Base-by-base conservation (phyloP, 2,797 vertebrate genomes). In the Melanogrammus aeglefinus region DNA sequence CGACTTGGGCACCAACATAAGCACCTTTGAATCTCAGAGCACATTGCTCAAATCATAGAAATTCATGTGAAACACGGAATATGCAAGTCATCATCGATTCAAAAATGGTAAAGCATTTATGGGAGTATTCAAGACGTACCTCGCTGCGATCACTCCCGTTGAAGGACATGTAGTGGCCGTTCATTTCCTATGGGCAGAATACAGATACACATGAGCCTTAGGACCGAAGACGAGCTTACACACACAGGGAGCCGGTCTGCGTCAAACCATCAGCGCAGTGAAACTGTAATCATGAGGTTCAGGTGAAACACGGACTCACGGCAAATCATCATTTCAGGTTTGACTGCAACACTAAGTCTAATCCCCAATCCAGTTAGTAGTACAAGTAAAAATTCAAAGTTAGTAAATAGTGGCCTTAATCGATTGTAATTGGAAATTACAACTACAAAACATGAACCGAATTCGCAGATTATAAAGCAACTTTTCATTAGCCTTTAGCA, bases 221-320 rank as follows among this genome's bases (percentile, higher is more conserved):
- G 8, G 57, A 6, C 57, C 3, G 4, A 24, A 18, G 6, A 21
- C 1, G 7, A 7, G 18, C 66, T 5, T 4, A 71, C 69, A 33
- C 69, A 33, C 70, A 21, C 72, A n/a, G 12, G 31, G 33, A 6
- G 14, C 16, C 18, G 18, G 31, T 3, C 9, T 36, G 21, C n/a
- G 35, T 24, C 73, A n/a, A 12, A 24, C 73, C 77, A 79, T 93
- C 92, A 93, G 92, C 75, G 92, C 88, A 89, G 90, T 93, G 76
- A 88, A 81, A 74, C 71, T 74, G 75, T 91, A 93, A 94, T 94
- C 92, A 94, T 75, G 33, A 86, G 83, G 3, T 89, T 94, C 92
- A 92, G 90, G 79, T 93, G 92, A 93, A 95, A 94, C 94, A 94
- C 92, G 92, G 92, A 95, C 92, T 90, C 82, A 92, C 88, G 87